Evolutionary conservation across 2,888 invertebrate genomes (phyloP).

Genomic region (Protula sp.): DNA sequence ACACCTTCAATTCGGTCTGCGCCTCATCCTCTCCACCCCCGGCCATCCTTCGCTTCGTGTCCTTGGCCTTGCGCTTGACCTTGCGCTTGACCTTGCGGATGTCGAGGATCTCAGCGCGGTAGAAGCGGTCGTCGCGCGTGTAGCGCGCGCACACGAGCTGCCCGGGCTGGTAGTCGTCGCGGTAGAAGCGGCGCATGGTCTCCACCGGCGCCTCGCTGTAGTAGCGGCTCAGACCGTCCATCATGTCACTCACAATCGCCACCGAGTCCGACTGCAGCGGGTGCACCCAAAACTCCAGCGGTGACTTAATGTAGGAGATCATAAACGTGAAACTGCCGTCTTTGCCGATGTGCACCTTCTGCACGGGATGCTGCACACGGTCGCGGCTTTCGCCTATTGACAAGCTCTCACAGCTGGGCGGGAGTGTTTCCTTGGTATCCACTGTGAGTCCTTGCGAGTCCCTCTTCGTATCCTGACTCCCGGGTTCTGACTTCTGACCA

Average conservation of each 20-base stretch:
- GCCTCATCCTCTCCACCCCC: not conserved
- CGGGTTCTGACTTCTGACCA: too few species aligned
- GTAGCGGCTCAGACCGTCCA: conserved; percentile 28
- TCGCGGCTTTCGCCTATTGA: too few species aligned
- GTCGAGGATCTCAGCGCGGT: conserved; percentile 66
- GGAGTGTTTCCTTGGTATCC: too few species aligned
- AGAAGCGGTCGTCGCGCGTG: conserved; percentile 72
- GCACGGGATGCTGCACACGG: too few species aligned
- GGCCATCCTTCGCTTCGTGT: too few species aligned
- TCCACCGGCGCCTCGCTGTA: conserved; percentile 14
- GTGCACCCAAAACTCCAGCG: conserved; percentile 38
- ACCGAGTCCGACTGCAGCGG: conserved; percentile 26
- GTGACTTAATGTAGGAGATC: conserved; percentile 36
- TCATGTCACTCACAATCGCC: conserved; percentile 27
- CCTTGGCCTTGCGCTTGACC: too few species aligned
- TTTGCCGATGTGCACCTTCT: too few species aligned
- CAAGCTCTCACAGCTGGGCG: too few species aligned
- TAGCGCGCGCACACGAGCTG: conserved; percentile 81
- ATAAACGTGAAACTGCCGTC: conserved; percentile 22
- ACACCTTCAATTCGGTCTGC: conserved; percentile 55
- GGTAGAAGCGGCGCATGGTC: conserved; percentile 14
- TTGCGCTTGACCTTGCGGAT: conserved; percentile 33
- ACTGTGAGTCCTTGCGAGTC: too few species aligned
- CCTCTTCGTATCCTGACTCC: too few species aligned
- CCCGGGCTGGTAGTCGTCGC: conserved; percentile 53